Conservation (phyloP, 2,888 invertebrate genomes). For the Molorchus minor region DNA sequence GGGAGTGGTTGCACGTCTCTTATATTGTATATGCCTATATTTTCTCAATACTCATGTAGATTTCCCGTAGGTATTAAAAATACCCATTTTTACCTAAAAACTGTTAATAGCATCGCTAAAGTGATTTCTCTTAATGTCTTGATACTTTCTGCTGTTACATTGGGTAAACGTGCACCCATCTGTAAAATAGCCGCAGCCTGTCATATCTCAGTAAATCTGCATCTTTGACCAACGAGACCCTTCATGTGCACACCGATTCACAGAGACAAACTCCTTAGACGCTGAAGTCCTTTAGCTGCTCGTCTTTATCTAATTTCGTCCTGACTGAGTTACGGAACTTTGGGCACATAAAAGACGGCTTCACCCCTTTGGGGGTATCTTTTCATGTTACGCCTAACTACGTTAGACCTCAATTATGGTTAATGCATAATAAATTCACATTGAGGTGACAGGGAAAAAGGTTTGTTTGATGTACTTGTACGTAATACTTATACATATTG, state of each 20-base stretch:
- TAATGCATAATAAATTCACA: slow-evolving; percentile 24
- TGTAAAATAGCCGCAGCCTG: slow-evolving; percentile 5
- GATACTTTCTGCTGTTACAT: too few relatives aligned
- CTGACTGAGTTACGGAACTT: slow-evolving; percentile 35
- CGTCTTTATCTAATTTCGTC: slow-evolving; percentile 33
- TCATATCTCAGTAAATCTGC: slow-evolving; percentile 19
- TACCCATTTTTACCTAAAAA: too few relatives aligned
- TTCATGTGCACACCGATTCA: slow-evolving; percentile 11
- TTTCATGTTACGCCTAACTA: slow-evolving; percentile 31
- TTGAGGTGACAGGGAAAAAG: slow-evolving; percentile 14
- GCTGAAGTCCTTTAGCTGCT: slow-evolving; percentile 26
- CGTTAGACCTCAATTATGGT: slow-evolving; percentile 35
- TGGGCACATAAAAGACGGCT: slow-evolving; percentile 39
- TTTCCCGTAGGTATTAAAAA: too few relatives aligned
- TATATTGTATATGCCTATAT: too few relatives aligned
- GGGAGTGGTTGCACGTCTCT: too few relatives aligned
- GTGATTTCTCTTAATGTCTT: too few relatives aligned
- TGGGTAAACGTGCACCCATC: too few relatives aligned
- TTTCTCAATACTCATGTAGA: too few relatives aligned
- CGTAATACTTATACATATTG: too few relatives aligned
- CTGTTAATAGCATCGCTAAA: too few relatives aligned
- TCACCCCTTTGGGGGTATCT: slow-evolving; percentile 35
- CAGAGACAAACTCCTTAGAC: slow-evolving; percentile 15
- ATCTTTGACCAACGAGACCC: slow-evolving; percentile 3
- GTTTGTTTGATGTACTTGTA: too few relatives aligned